Evolutionary conservation across 2,888 invertebrate species (phyloP), one percentile per base, ranked within the genome.

Genomic region (Zeuzera pyrina): DNA sequence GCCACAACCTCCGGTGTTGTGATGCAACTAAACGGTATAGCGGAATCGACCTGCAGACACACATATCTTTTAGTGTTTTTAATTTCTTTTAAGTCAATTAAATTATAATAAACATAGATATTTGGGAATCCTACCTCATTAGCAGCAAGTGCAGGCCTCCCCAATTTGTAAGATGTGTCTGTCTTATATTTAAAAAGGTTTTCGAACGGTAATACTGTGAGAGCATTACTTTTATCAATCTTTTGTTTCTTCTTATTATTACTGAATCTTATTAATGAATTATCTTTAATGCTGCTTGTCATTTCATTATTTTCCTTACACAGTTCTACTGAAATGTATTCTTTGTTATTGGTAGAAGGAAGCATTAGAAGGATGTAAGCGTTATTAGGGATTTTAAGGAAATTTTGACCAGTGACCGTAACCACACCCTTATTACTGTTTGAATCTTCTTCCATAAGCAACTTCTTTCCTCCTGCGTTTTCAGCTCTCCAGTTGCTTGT

Each of bases 21-120:
- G 76, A 83, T 81, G 76, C 81, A 81, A 66, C 72, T 79, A 63
- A 81, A 83, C 58, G 81, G 74, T 58, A 83, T 79, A 42, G 78
- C 74, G 36, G 81, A 67, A 57, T 83, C 81, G 50, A 77, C 73
- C 81, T 83, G 78, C 42, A 50, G 42, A 62, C 55, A 64, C 42
- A 57, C 39, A 43, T 22, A 7, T 22, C 10, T 22, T 22, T 22
- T n/a, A 22, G 3, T 10, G 2, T 22, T 22, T 22, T n/a, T 2
- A 22, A 5, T 1, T 2, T 22, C 11, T n/a, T 22, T n/a, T 5
- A 10, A 22, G 11, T 22, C 2, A 22, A 1, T 22, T 5, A 22
- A n/a, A 5, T 22, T 22, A 6, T 22, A 22, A 22, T 10, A 4
- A 22, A n/a, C 6, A 24, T 24, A 25, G 13, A 12, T 12, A 25